These are phyloP conservation scores for Poecilia gillii DNA, from an alignment of 2,797 vertebrate genomes.

Conservation along the genomic window DNA sequence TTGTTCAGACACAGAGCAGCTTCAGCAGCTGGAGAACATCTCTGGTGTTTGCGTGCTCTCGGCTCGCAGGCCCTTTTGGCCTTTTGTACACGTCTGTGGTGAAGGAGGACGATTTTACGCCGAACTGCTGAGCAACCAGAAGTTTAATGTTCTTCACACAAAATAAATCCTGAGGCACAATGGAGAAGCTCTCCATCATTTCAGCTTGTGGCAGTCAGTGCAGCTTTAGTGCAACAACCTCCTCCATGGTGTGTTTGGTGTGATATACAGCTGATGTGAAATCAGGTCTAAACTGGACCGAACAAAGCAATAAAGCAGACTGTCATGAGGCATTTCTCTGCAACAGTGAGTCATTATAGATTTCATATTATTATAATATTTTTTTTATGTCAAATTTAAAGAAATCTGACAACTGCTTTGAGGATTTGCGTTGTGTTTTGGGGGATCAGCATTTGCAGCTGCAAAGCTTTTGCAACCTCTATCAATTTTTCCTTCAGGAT, in stretches of 20 bases:
- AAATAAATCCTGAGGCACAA: slow-evolving; percentile 42
- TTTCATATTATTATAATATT: too few relatives aligned
- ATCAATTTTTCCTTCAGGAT: background rate
- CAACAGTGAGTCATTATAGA: too few relatives aligned
- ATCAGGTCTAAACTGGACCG: background rate
- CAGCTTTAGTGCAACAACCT: slow-evolving; percentile 6
- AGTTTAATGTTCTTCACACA: slow-evolving; percentile 58
- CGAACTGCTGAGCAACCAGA: slow-evolving; percentile 60
- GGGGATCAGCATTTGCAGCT: background rate
- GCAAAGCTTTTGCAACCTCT: background rate
- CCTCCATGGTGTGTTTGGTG: slow-evolving; percentile 8
- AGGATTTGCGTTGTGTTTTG: background rate
- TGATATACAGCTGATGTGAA: slow-evolving; percentile 11
- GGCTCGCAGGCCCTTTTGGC: slow-evolving; percentile 60
- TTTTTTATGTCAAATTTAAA: background rate
- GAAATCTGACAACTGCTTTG: background rate
- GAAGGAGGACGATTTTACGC: slow-evolving; percentile 53
- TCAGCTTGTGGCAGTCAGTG: slow-evolving; percentile 27
- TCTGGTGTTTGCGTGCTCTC: slow-evolving; percentile 59
- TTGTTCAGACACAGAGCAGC: background rate
- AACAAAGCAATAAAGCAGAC: background rate
- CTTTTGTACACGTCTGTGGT: slow-evolving; percentile 62
- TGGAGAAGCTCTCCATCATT: slow-evolving; percentile 48
- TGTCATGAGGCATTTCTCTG: background rate
- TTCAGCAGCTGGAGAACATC: slow-evolving; percentile 75